These are phyloP conservation scores for Pipistrellus pygmaeus DNA, from an alignment of 2,797 vertebrate genomes.

Conservation along the genomic window DNA sequence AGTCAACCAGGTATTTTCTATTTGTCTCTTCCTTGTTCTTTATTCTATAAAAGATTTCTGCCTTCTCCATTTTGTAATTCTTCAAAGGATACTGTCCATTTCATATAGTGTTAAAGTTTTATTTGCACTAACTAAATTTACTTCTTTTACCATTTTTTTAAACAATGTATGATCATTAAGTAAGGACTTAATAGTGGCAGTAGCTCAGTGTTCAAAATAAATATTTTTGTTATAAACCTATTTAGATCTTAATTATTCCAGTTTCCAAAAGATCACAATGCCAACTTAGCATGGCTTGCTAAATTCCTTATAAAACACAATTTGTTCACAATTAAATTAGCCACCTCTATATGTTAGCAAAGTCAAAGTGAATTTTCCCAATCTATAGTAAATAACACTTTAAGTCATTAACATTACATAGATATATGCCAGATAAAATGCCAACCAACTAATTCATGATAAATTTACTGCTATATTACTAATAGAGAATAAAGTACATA, in stretches of 20 bases:
- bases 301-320: slow-evolving; percentile 21
- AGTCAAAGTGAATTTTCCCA: not conserved
- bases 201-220: slow-evolving; percentile 22
- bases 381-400: not conserved
- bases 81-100: not conserved
- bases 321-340: not conserved
- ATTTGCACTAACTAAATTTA: not conserved
- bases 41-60: not conserved
- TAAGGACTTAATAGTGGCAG: not conserved
- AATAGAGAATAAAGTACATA: not conserved
- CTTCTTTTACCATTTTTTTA: not conserved
- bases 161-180: not conserved
- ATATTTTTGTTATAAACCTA: slow-evolving; percentile 8
- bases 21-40: not conserved
- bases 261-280: not conserved
- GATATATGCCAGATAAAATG: not conserved
- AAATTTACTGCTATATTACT: not conserved
- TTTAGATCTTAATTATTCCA: slow-evolving; percentile 13
- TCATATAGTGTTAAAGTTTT: not conserved
- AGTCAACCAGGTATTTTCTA: not conserved
- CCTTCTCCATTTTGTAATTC: not conserved
- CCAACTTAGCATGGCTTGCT: not conserved
- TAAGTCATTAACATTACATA: slow-evolving; percentile 10
- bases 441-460: not conserved
- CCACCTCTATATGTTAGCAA: not conserved